Base-by-base conservation (phyloP, 2,888 invertebrate species). In the Vesta saturnalis region DNA sequence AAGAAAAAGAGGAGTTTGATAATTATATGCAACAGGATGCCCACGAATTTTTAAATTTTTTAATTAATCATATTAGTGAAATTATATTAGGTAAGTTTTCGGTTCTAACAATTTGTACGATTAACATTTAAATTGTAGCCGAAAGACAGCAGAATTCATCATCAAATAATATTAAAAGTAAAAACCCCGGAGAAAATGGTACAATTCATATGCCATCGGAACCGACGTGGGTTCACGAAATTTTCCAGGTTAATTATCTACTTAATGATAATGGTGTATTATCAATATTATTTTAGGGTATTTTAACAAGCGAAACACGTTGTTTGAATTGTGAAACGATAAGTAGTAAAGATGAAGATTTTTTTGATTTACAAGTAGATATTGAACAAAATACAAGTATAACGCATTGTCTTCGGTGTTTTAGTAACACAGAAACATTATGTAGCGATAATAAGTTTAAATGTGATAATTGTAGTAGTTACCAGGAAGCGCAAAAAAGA, bases 11-110 rank as follows among this genome's bases (percentile, higher is more conserved):
- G 86, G 94, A 97, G 82, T 99, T 99, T 87, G 99, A 99, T 86
- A 99, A 99, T 85, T 99, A 98, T 82, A 96, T 98, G 95, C 99
- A 99, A 85, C 99, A 99, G 86, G 99, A 99, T 91, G 99, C 99
- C 57, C 99, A 99, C 84, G 99, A 99, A 84, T 99, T 99, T 87
- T 89, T 99, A 72, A 99, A 99, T 85, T 99, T 99, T 85, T 89
- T 99, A 72, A 94, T 99, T 73, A 99, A 99, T 86, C 96, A 97
- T 82, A 97, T 98, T 80, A 97, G 97, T 85, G 98, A 98, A 88
- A 96, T 97, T 78, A 94, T 99, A 80, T 88, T 97, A 86, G 96
- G 96, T 92, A 87, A 89, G 89, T 85, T 6, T n/a, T 15, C 47
- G 10, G n/a, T 49, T 1, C 15, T 49, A 18, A 18, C 2, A 43